Evolutionary conservation across 2,888 invertebrate species (phyloP).

Genomic region (Leptinotarsa rubiginosa): DNA sequence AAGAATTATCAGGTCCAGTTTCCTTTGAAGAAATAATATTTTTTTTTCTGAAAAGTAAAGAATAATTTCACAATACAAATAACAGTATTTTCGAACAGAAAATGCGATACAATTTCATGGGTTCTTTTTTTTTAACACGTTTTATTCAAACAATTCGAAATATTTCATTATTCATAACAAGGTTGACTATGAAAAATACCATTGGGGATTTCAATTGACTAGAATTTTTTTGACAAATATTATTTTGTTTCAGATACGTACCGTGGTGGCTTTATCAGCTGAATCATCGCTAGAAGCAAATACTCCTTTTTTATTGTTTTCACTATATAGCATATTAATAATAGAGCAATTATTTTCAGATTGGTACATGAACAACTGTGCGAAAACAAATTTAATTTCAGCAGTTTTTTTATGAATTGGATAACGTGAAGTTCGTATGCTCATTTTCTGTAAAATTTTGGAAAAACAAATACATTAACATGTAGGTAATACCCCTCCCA

Average conservation of each 20-base stretch:
- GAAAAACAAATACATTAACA: too few species aligned
- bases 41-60: not conserved
- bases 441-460: too few species aligned
- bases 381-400: too few species aligned
- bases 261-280: not conserved
- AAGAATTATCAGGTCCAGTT: not conserved
- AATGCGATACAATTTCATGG: not conserved
- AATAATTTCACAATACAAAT: not conserved
- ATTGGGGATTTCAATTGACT: not conserved
- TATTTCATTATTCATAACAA: slow-evolving; percentile 8
- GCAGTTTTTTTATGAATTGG: too few species aligned
- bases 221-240: not conserved
- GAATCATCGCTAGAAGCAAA: not conserved
- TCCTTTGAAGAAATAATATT: not conserved
- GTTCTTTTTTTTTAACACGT: slow-evolving; percentile 11
- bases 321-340: too few species aligned
- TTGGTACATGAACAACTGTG: too few species aligned
- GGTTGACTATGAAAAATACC: slow-evolving; percentile 12
- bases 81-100: not conserved
- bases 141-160: slow-evolving; percentile 16
- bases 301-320: not conserved
- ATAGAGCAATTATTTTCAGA: too few species aligned
- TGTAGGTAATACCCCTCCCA: too few species aligned
- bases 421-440: too few species aligned
- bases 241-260: slow-evolving; percentile 4